A percentile compares a stretch with the other conserved stretches of the same genome.
Conservation (phyloP, 2,888 invertebrate genomes). For the Leptinotarsa peninsularis region DNA sequence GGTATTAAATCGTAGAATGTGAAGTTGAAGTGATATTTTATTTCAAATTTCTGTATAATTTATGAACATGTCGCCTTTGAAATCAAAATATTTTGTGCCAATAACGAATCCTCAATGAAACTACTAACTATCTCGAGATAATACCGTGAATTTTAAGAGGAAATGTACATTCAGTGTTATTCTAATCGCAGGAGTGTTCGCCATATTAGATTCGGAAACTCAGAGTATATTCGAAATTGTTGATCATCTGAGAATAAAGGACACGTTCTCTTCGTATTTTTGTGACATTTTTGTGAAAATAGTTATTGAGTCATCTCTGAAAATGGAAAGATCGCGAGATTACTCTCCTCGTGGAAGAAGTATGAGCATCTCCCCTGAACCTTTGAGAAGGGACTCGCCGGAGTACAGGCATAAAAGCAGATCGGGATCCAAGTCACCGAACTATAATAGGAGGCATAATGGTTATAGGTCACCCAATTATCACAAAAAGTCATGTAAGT, state of each 20-base stretch:
- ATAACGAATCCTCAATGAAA: too few species aligned
- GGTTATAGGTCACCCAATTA: constrained; percentile 48
- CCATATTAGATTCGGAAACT: constrained; percentile 10
- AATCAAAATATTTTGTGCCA: too few species aligned
- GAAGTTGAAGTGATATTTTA: too few species aligned
- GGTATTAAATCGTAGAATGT: neutral
- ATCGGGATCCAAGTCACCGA: constrained; percentile 63
- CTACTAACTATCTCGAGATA: neutral
- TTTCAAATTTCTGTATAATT: too few species aligned
- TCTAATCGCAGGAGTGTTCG: neutral
- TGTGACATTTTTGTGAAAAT: neutral
- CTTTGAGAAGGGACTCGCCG: constrained; percentile 56
- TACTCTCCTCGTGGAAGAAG: constrained; percentile 58
- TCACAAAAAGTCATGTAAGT: constrained; percentile 55
- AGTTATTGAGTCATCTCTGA: neutral
- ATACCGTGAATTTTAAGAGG: neutral
- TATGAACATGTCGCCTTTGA: too few species aligned
- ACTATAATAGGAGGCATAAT: constrained; percentile 59
- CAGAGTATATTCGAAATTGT: neutral
- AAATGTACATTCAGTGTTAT: constrained; percentile 9
- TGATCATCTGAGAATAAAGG: neutral
- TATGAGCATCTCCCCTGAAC: constrained; percentile 62
- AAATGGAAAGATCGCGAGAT: constrained; percentile 43
- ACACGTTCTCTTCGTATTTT: neutral
- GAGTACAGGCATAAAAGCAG: constrained; percentile 59